Evolutionary conservation across 2,797 vertebrate species (phyloP).

Genomic region (Catharus ustulatus): DNA sequence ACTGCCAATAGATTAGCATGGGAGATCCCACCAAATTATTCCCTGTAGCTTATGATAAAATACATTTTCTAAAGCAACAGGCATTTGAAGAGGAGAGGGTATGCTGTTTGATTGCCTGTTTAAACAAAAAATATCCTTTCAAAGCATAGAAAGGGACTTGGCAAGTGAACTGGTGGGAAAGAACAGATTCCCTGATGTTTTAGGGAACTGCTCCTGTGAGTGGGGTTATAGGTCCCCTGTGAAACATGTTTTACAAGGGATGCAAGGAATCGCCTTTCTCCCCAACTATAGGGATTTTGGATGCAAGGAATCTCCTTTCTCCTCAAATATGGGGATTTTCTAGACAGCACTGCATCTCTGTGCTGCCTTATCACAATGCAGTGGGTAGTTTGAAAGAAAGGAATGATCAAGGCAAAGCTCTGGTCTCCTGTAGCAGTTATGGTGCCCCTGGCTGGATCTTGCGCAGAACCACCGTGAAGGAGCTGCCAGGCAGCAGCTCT

Average conservation of each 20-base stretch:
- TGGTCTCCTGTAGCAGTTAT: not conserved
- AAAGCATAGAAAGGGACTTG: not conserved
- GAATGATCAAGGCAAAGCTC: not conserved
- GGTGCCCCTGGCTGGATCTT: not conserved
- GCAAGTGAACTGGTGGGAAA: not conserved
- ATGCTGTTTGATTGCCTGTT: not conserved
- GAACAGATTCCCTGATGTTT: not conserved
- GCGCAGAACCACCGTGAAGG: not conserved
- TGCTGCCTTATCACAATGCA: not conserved
- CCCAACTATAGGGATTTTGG: not conserved
- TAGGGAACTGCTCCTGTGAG: not conserved
- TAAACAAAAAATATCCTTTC: not conserved
- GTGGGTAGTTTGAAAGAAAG: not conserved
- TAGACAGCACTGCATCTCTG: not conserved
- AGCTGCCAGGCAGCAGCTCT: not conserved
- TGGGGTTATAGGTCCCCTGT: not conserved
- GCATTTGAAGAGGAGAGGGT: not conserved
- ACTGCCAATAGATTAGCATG: not conserved
- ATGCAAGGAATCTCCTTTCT: not conserved
- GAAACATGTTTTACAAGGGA: not conserved
- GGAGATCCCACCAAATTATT: slow-evolving; percentile 18
- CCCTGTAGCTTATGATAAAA: slow-evolving; percentile 14
- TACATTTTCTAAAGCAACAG: not conserved
- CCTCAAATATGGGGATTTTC: not conserved
- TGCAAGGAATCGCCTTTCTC: not conserved